A percentile compares a stretch with the other conserved stretches of the same genome.
These are phyloP conservation scores for Polydrusus cervinus DNA, from an alignment of 2,888 invertebrate species.

Conservation along the genomic window DNA sequence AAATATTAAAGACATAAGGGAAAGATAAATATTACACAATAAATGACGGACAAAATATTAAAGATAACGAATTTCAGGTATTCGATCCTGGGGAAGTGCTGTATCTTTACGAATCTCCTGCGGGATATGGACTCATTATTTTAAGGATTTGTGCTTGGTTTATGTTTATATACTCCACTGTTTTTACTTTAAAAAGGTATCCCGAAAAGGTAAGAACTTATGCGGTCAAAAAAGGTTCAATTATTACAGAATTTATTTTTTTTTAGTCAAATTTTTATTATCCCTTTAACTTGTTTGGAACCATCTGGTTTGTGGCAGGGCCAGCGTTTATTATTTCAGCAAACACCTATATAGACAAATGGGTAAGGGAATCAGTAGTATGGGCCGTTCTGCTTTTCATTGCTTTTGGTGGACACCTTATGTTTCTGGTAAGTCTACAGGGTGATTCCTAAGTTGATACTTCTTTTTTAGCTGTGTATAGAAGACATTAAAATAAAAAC, in stretches of 20 bases:
- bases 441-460: no score
- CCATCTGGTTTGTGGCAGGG: constrained; percentile 86
- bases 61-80: constrained; percentile 61
- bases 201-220: constrained; percentile 80
- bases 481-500: no score
- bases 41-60: constrained; percentile 22
- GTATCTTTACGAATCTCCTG: constrained; percentile 92
- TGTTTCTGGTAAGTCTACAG: constrained; percentile 81
- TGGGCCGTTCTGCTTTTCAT: constrained; percentile 75
- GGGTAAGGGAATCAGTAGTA: constrained; percentile 75
- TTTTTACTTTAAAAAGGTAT: constrained; percentile 87
- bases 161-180: constrained; percentile 80
- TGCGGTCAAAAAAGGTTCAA: not conserved
- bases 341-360: constrained; percentile 86
- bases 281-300: constrained; percentile 79
- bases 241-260: no score
- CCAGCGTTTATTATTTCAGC: constrained; percentile 83
- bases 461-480: no score
- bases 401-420: constrained; percentile 77
- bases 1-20: not conserved
- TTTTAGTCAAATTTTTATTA: constrained; percentile 83
- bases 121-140: constrained; percentile 87
- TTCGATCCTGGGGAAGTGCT: constrained; percentile 94
- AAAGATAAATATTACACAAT: not conserved
- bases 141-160: constrained; percentile 87